Base-by-base conservation (phyloP, 2,113 vertebrate species). In the Dipodomys stephensi region DNA sequence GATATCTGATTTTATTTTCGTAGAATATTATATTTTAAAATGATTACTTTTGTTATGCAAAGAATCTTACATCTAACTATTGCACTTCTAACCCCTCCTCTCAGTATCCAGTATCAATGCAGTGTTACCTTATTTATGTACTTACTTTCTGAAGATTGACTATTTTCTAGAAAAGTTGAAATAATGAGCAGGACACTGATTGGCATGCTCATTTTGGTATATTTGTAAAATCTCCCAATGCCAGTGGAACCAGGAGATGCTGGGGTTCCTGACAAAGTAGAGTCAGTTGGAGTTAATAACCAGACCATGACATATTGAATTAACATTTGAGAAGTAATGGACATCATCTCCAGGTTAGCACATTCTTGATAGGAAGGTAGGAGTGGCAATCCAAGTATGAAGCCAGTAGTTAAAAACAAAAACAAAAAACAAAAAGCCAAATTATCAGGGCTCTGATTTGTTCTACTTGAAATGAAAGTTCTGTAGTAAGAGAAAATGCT, bases 11-110 rank as follows among this genome's bases (percentile, higher is more conserved):
- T 87, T 94, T 78, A 53, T 91, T 82, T 79, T 87, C n/a, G 35
- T 90, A 79, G 67, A 92, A 93, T 28, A 39, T 62, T 53, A 83
- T 30, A 86, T 44, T 78, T 64, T 78, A 68, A 95, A 87, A 46
- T 82, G 22, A 53, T 64, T 62, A 19, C 2, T 64, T 89, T 83
- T 92, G 18, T 73, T 90, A 89, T 18, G 73, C 3, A 78, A 89
- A 82, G 5, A 60, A 72, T 86, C 57, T 71, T 87, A 23, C 22
- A 27, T 87, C 19, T 11, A 62, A 7, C 30, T n/a, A 73, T 0
- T 74, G 30, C 27, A 83, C 91, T 39, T 60, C 53, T 46, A 73
- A 49, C 25, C 13, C 46, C 4, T 39, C 7, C 65, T 73, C 35
- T 83, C n/a, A 35, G 44, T 68, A 44, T 25, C 20, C n/a, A 35